Conservation (phyloP, 2,888 invertebrate species). For the Cyaniris semiargus region DNA sequence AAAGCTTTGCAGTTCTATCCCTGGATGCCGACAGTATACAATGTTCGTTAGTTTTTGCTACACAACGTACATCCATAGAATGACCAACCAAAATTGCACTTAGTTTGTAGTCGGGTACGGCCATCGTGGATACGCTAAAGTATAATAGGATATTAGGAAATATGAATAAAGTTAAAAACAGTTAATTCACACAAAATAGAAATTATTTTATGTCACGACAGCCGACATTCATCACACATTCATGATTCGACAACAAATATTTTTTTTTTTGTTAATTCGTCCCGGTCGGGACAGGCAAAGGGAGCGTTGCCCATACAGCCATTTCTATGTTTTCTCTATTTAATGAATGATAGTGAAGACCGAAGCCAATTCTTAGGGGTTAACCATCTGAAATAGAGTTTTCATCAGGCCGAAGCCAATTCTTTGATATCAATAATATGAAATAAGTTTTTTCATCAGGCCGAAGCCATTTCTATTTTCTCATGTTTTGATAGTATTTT, state of each 20-base stretch:
- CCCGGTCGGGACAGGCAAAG: no score
- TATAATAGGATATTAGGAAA: not conserved
- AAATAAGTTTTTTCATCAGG: no score
- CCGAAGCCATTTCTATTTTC: no score
- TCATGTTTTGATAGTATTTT: no score
- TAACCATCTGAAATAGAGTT: no score
- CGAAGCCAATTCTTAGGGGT: no score
- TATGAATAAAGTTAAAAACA: not conserved
- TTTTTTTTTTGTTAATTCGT: no score
- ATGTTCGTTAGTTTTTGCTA: slow-evolving; percentile 83
- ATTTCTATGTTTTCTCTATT: no score
- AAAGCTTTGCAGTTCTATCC: slow-evolving; percentile 92
- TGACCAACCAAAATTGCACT: slow-evolving; percentile 90
- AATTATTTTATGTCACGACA: not conserved
- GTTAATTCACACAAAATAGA: not conserved
- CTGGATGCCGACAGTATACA: slow-evolving; percentile 92
- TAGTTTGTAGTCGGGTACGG: slow-evolving; percentile 85
- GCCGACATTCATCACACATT: not conserved
- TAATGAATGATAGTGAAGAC: no score
- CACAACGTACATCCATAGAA: slow-evolving; percentile 90
- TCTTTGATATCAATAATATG: no score
- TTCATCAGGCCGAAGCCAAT: no score
- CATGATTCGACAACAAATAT: not conserved
- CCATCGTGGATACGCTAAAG: slow-evolving; percentile 55
- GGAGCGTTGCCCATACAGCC: no score